Percentiles rank a stretch among this genome's conserved stretches.
Evolutionary conservation across 1,140 invertebrate genomes (phyloP).

Genomic region (Megalopta genalis): DNA sequence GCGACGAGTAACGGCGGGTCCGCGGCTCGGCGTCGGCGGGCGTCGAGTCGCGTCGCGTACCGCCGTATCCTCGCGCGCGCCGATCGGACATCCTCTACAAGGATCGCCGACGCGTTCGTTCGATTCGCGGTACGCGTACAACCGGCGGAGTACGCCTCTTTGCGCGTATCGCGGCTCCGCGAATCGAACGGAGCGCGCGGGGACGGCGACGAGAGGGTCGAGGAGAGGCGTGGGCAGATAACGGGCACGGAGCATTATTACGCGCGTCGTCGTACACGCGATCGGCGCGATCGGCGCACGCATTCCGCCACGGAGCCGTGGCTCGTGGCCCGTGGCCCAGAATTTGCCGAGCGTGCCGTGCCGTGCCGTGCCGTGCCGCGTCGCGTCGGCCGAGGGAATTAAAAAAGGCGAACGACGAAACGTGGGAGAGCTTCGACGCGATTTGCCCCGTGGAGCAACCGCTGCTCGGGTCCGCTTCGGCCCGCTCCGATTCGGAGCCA

Average conservation of each 20-base stretch:
- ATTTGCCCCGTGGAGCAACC: neutral
- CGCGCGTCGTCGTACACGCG: conserved; percentile 44
- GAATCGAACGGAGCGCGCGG: conserved; percentile 12
- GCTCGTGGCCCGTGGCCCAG: conserved; percentile 8
- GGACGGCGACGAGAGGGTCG: neutral
- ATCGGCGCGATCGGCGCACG: conserved; percentile 18
- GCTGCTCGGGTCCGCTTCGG: no score
- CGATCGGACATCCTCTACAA: conserved; percentile 61
- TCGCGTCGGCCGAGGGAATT: no score
- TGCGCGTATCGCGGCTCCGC: neutral
- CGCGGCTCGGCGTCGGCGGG: neutral
- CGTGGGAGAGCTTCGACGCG: no score
- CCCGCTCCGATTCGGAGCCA: no score
- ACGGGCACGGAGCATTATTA: conserved; percentile 58
- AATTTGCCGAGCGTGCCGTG: conserved; percentile 1
- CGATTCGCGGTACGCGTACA: conserved; percentile 55
- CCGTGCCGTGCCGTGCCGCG: no score
- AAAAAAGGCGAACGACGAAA: neutral
- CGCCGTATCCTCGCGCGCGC: conserved; percentile 55
- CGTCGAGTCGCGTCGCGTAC: no score
- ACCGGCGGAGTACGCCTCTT: conserved; percentile 31
- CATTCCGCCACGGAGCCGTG: neutral
- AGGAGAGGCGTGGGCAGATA: conserved; percentile 45
- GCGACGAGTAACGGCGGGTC: conserved; percentile 4
- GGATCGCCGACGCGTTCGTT: conserved; percentile 60